Base-by-base conservation (phyloP, 2,113 vertebrate species). In the Machaerirhynchus nigripectus region DNA sequence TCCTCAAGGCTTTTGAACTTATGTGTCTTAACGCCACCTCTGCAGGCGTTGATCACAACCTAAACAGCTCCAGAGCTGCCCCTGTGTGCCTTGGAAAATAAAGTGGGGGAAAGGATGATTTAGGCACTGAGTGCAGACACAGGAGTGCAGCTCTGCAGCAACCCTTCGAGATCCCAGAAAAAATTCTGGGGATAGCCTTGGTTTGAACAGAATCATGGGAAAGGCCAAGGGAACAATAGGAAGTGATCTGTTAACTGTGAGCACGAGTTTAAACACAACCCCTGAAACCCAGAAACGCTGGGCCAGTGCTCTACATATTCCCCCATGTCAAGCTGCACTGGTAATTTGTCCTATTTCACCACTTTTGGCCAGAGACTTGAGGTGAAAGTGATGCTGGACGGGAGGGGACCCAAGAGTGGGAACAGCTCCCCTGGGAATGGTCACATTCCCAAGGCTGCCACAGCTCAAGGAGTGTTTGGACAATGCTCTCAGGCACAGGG, bases 251-350 rank as follows among this genome's bases (percentile, higher is more conserved):
- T 44, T 7, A 11, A 13, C 26, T 28, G 2, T 37, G 27, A 91
- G 13, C 23, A 35, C 0, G 1, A 65, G 8, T 53, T 84, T 47
- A 10, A 20, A 64, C 68, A 33, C 17, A 49, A 8, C 3, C 27
- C 12, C 37, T 61, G 60, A 52, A 79, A 16, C 35, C 39, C n/a
- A 73, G 21, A 84, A 73, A 47, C 2, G 6, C 31, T 39, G 65
- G 18, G 20, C 20, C 42, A 30, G 22, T 13, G 47, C 16, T 46
- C 53, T 23, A 17, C 4, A 3, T 30, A 13, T 60, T 33, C 30
- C 37, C 81, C 31, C 60, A 33, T 23, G 61, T 49, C n/a, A 52
- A 70, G 11, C 13, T 31, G 11, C 28, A 37, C 44, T 28, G 5
- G 33, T 16, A 9, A 35, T 63, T 71, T 73, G 2, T 46, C 28